Conservation (phyloP, 2,113 vertebrate genomes). For the Pseudorasbora parva region DNA sequence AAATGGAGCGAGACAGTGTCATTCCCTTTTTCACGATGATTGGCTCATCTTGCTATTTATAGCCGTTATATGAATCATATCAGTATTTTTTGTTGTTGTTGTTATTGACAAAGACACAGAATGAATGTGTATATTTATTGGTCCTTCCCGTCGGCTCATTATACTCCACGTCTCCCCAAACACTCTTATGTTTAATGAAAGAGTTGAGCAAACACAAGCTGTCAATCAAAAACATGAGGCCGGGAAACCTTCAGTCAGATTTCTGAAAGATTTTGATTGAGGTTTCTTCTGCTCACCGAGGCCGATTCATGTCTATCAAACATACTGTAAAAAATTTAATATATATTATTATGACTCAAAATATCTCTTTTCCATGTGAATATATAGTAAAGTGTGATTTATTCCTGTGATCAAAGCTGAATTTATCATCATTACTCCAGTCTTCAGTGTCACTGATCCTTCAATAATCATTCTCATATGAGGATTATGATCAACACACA, state of each 20-base stretch:
- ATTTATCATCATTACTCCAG: neutral
- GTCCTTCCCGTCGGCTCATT: neutral
- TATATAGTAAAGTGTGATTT: neutral
- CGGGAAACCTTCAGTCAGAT: too few relatives aligned
- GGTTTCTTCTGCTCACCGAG: neutral
- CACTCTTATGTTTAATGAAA: neutral
- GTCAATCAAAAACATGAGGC: neutral
- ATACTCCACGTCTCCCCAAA: neutral
- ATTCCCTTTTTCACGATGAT: neutral
- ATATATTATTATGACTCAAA: neutral
- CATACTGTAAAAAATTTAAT: neutral
- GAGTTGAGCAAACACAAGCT: neutral
- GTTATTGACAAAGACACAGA: neutral
- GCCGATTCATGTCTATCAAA: neutral
- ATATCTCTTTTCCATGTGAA: neutral
- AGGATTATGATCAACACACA: neutral
- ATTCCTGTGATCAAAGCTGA: neutral
- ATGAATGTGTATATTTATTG: neutral
- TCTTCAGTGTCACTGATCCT: neutral
- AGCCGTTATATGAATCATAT: constrained; percentile 14
- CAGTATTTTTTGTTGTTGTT: neutral
- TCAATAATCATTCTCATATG: neutral
- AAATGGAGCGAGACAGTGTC: neutral
- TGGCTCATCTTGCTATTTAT: constrained; percentile 24
- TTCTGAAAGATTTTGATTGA: too few relatives aligned